Percentiles rank a stretch among this genome's conserved stretches.
These are phyloP conservation scores for Boloria euphrosyne DNA, from an alignment of 2,888 invertebrate genomes.

Conservation along the genomic window DNA sequence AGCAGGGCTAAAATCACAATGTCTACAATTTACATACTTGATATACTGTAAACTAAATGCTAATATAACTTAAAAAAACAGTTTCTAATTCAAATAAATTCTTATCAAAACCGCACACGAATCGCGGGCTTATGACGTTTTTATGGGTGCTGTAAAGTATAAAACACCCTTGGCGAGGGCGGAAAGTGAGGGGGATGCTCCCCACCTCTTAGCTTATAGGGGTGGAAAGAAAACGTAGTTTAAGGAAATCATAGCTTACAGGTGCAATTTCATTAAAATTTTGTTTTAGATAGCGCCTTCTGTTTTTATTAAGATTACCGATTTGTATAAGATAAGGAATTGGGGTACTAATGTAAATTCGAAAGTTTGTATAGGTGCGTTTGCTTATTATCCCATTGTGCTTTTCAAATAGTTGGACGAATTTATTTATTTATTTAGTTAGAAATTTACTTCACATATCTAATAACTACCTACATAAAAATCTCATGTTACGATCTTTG, in stretches of 20 bases:
- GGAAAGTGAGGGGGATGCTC: conserved; percentile 6
- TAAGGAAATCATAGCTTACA: conserved; percentile 17
- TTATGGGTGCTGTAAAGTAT: conserved; percentile 36
- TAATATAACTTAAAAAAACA: conserved; percentile 1
- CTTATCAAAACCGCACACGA: conserved; percentile 25
- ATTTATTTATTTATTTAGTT: too few species aligned
- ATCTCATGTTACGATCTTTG: too few species aligned
- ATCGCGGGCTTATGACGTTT: conserved; percentile 37
- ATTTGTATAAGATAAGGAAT: neutral
- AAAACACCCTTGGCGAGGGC: conserved; percentile 29
- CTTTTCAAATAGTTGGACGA: too few species aligned
- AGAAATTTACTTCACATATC: too few species aligned
- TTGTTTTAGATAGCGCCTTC: conserved; percentile 8
- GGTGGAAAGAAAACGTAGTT: conserved; percentile 18
- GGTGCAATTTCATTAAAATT: conserved; percentile 23
- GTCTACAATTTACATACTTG: too few species aligned
- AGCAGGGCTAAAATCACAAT: too few species aligned
- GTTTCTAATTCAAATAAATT: conserved; percentile 18
- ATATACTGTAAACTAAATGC: neutral
- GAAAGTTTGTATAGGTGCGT: neutral
- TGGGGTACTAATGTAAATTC: neutral
- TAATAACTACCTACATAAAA: too few species aligned
- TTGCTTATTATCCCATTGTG: too few species aligned
- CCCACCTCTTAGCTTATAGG: conserved; percentile 17
- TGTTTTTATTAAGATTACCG: conserved; percentile 1